Base-by-base conservation (phyloP, 1,140 invertebrate genomes). In the Drosophila prosaltans region DNA sequence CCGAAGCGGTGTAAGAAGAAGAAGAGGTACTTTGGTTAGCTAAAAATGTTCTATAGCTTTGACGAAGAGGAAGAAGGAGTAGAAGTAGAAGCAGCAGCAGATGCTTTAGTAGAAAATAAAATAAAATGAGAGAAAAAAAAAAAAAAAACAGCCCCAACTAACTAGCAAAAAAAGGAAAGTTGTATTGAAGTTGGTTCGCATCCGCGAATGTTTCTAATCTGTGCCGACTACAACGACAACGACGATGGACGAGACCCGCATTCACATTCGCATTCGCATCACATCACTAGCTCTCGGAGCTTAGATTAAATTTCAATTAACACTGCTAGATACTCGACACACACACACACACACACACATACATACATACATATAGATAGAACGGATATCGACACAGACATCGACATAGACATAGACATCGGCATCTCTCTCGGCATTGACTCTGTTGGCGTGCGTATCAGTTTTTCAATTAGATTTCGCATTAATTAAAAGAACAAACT, bases 241-340 rank as follows among this genome's bases (percentile, higher is more conserved):
- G 69, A 45, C 7, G 69, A 72, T 65, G 72, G 60, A 48, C 69
- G 58, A 67, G 40, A 58, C 24, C 60, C 55, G 30, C 59, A 63
- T 24, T 72, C 58, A 40, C 70, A 69, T 69, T 72, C 58, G 58
- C 76, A 69, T 73, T 77, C 72, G 36, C 39, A 69, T 60, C 69
- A 72, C 67, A 73, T 69, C 66, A 32, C 57, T 61, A 57, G 11
- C 32, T 28, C 60, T 67, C 58, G 66, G 66, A 43, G 61, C 62
- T 76, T 68, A 82, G 81, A 83, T 82, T 82, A 83, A 81, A 82
- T 79, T 83, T 83, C 81, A 83, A 83, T 83, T 82, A 82, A 82
- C 81, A 80, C 80, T 62, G 72, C 62, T 81, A 80, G 61, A 66
- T 62, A 69, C 30, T 51, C 65, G 65, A 60, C 45, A 67, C 57